Percentiles rank a stretch among this genome's conserved stretches.
Evolutionary conservation across 1,140 invertebrate species (phyloP).

Genomic region (Zeugodacus cucurbitae): DNA sequence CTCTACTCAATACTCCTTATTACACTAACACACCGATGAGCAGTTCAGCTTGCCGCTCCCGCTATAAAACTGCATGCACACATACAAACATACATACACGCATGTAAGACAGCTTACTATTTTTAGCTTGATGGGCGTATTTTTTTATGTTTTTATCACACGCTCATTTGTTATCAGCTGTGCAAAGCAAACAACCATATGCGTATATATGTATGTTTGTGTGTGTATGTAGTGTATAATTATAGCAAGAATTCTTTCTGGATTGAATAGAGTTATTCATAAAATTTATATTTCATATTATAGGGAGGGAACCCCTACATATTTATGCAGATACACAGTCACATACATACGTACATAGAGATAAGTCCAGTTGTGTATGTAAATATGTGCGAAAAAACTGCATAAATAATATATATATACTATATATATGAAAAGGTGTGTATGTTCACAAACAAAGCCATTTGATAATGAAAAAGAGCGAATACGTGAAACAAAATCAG

Average conservation of each 20-base stretch:
- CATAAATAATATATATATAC: background rate
- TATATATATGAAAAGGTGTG: background rate
- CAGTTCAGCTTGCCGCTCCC: background rate
- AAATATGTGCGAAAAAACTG: background rate
- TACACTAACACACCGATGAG: background rate
- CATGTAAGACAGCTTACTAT: background rate
- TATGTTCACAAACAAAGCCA: background rate
- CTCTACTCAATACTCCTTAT: background rate
- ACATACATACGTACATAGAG: background rate
- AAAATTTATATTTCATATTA: background rate
- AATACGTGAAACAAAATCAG: background rate
- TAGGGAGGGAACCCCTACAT: background rate
- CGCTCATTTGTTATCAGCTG: slow-evolving; percentile 18
- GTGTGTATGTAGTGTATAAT: background rate
- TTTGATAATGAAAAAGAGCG: slow-evolving; percentile 29
- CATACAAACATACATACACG: background rate
- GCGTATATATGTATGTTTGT: background rate
- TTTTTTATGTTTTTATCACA: background rate
- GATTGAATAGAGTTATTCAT: background rate
- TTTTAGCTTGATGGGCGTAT: slow-evolving; percentile 16
- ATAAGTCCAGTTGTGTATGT: background rate
- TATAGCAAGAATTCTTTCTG: background rate
- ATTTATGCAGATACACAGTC: background rate
- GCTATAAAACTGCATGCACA: background rate
- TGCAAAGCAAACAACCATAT: background rate